These are phyloP conservation scores for Tiaroga cobitis DNA, from an alignment of 2,797 vertebrate species.

Conservation along the genomic window DNA sequence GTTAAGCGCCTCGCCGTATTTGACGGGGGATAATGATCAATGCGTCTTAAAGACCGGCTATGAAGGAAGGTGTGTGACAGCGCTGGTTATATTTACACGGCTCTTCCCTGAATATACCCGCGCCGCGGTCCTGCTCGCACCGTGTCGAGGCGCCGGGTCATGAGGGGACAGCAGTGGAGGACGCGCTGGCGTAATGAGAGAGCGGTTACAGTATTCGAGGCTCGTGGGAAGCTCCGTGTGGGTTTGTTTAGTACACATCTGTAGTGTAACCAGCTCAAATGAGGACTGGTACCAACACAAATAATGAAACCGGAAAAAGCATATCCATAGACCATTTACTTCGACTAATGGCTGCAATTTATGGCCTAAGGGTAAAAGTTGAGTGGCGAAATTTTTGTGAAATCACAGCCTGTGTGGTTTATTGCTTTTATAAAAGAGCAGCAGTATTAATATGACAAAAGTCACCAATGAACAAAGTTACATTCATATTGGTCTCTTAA, in stretches of 20 bases:
- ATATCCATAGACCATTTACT: neutral
- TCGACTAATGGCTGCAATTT: neutral
- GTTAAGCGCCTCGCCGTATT: slow-evolving; percentile 60
- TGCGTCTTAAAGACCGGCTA: slow-evolving; percentile 60
- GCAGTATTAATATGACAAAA: neutral
- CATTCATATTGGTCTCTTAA: neutral
- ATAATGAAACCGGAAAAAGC: slow-evolving; percentile 22
- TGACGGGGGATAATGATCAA: slow-evolving; percentile 69
- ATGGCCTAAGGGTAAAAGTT: neutral
- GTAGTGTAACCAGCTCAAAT: slow-evolving; percentile 28
- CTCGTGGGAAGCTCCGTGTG: slow-evolving; percentile 49
- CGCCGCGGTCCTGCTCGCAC: slow-evolving; percentile 59
- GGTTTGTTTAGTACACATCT: slow-evolving; percentile 52
- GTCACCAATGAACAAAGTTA: neutral
- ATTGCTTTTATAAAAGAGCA: neutral
- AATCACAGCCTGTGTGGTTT: neutral
- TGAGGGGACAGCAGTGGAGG: slow-evolving; percentile 51
- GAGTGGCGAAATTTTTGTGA: neutral
- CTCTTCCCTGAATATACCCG: slow-evolving; percentile 59
- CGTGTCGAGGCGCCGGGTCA: too few relatives aligned
- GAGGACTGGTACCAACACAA: slow-evolving; percentile 6
- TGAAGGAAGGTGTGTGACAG: slow-evolving; percentile 62
- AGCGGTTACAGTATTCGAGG: slow-evolving; percentile 39
- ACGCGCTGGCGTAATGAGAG: slow-evolving; percentile 63
- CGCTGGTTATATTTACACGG: slow-evolving; percentile 66